Evolutionary conservation across 2,888 invertebrate genomes (phyloP), one percentile per base, ranked within the genome.

Genomic region (Agrochola lota): DNA sequence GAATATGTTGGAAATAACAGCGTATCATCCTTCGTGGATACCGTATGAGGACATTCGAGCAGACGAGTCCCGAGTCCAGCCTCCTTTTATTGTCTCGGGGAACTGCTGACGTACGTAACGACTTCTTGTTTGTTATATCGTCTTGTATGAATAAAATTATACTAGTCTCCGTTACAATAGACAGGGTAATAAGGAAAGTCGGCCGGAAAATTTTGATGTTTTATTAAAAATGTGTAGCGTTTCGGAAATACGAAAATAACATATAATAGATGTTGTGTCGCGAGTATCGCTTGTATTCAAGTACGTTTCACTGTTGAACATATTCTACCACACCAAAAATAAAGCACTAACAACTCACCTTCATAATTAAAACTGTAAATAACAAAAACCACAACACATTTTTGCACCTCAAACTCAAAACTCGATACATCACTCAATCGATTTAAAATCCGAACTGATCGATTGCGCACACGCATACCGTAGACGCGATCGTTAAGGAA

Each of bases 1-100:
- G 97, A 97, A 97, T 97, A 96, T 97, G 97, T 96, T 97, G 96
- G 96, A 96, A 96, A 96, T 97, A 97, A 97, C 96, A 95, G 95
- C 94, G 96, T 96, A 96, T 96, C 96, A 96, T 96, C 95, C 95
- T 95, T 94, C 94, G 90, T 93, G 94, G 95, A 94, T 94, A 93
- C 94, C 92, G 88, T 91, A 89, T 81, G 91, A 93, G 95, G 95
- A 94, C 95, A 94, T 94, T 95, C 93, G 93, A 93, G 91, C 93
- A 94, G 94, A 95, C 94, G 94, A 94, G 96, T 97, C 96, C 96
- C 94, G 94, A 94, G 96, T 97, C 96, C 96, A 87, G 96, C 93
- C 92, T 93, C 91, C 89, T 94, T 95, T 95, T 96, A 96, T 95
- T 95, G 94, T 95, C 93, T 94, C 89, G 81, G 85, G 90, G 91